A percentile compares a stretch with the other conserved stretches of the same genome.
phyloP scores from a whole-genome alignment of 2,113 vertebrate genomes.

The Malurus elegans region DNA sequence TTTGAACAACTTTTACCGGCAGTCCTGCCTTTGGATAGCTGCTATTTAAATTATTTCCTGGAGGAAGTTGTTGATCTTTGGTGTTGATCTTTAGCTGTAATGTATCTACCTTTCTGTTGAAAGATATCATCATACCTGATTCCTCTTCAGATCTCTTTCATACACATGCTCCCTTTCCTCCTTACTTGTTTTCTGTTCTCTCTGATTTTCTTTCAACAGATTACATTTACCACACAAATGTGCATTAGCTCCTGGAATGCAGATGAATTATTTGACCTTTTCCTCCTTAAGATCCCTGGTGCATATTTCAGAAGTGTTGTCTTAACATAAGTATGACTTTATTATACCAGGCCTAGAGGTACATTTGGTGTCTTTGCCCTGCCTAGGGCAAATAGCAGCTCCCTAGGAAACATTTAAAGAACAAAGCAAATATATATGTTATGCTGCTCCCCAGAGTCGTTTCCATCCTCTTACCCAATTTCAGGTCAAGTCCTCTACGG shows the following conservation, averaged over 20 bases:
- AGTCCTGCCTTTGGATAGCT: not conserved
- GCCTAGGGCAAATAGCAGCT: not conserved
- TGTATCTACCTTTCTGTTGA: not conserved
- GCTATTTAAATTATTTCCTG: not conserved
- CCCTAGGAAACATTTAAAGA: not conserved
- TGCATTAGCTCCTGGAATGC: not conserved
- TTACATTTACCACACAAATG: not conserved
- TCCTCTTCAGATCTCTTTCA: not conserved
- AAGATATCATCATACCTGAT: not conserved
- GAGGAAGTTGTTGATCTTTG: not conserved
- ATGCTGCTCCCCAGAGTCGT: not conserved
- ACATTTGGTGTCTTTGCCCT: not conserved
- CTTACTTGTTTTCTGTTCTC: not conserved
- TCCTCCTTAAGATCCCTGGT: not conserved
- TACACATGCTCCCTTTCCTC: not conserved
- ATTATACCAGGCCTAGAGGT: not conserved
- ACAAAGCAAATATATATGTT: not conserved
- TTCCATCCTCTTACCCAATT: not conserved
- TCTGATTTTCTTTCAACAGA: not conserved
- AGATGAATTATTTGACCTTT: not conserved
- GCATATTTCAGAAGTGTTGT: not conserved
- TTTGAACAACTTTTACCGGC: not conserved
- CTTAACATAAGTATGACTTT: not conserved
- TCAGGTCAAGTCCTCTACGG: not conserved
- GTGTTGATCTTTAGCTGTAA: not conserved